phyloP scores from a whole-genome alignment of 2,113 vertebrate species.

The Mionectes macconnelli region DNA sequence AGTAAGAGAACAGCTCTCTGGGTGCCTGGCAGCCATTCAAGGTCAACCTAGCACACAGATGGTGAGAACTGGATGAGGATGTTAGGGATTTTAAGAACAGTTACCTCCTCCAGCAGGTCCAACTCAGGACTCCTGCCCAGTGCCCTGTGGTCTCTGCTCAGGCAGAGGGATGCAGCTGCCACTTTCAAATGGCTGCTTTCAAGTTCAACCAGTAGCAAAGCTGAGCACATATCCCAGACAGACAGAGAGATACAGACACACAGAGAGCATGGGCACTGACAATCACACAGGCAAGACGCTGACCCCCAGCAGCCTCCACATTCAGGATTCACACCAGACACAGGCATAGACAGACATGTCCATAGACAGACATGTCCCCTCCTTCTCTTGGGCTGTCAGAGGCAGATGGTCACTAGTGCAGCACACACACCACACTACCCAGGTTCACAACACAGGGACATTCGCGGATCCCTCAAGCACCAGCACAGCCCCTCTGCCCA shows the following conservation, averaged over 20 bases:
- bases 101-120: background rate
- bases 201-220: background rate
- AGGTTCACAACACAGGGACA: fast-evolving
- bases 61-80: background rate
- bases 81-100: background rate
- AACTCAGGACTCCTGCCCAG: background rate
- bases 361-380: fast-evolving
- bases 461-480: fast-evolving
- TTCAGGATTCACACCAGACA: background rate
- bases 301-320: background rate
- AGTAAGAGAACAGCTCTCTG: background rate
- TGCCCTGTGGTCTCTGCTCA: background rate
- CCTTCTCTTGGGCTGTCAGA: background rate
- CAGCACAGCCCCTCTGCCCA: fast-evolving
- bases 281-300: fast-evolving
- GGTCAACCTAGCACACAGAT: background rate
- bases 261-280: fast-evolving
- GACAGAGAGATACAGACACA: background rate
- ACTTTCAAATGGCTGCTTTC: background rate
- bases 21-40: background rate
- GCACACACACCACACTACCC: fast-evolving
- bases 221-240: background rate
- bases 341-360: fast-evolving
- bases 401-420: background rate
- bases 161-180: background rate